These are phyloP conservation scores for Mus musculus DNA, from an alignment of 2,113 vertebrate species.

Conservation along the genomic window GRCm39 chr8:97729501-97730000, in stretches of 20 bases:
- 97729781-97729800: background rate
- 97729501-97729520: background rate
- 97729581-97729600: background rate
- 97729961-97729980: background rate
- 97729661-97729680: background rate
- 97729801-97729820: background rate
- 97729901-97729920: background rate
- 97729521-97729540: background rate
- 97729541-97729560: background rate
- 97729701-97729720: background rate
- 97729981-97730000: background rate
- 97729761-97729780: background rate
- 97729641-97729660: conserved; percentile 12
- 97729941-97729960: background rate
- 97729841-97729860: background rate
- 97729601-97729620: background rate
- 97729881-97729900: background rate
- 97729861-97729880: background rate
- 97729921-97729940: no score
- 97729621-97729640: background rate
- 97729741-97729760: background rate
- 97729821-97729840: background rate
- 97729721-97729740: background rate
- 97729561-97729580: background rate
- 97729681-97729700: background rate